Conservation (phyloP, 2,113 vertebrate species). For the Vidua macroura region DNA sequence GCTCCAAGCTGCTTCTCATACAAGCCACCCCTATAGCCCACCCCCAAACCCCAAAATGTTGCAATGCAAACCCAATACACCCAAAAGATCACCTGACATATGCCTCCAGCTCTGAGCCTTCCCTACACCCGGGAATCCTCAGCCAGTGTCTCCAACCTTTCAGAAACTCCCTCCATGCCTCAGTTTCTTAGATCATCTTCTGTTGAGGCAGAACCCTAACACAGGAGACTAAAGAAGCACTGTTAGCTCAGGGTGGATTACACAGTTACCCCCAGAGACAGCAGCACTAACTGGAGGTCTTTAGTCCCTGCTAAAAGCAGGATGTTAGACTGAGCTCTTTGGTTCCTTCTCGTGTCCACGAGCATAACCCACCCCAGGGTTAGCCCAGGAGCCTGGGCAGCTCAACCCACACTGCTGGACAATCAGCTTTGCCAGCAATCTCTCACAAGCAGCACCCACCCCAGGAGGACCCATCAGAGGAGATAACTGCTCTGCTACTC, state of each 20-base stretch:
- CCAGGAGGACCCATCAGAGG: background rate
- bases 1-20: background rate
- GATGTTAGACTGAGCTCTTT: background rate
- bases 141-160: background rate
- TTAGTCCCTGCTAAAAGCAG: background rate
- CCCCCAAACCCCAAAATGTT: too few relatives aligned
- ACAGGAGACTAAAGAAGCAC: background rate
- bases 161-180: background rate
- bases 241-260: background rate
- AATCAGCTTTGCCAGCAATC: background rate
- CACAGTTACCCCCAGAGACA: rapidly evolving
- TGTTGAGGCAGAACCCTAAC: background rate
- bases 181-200: background rate
- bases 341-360: background rate
- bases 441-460: background rate
- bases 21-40: too few relatives aligned
- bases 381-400: background rate
- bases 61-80: background rate
- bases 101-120: background rate
- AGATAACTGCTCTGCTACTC: background rate
- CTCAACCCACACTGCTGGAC: background rate
- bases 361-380: background rate
- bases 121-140: background rate
- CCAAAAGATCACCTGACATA: background rate
- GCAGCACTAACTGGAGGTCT: background rate